A percentile compares a stretch with the other conserved stretches of the same genome.
These are phyloP conservation scores for Geotrupes spiniger DNA, from an alignment of 2,888 invertebrate genomes.

Conservation along the genomic window DNA sequence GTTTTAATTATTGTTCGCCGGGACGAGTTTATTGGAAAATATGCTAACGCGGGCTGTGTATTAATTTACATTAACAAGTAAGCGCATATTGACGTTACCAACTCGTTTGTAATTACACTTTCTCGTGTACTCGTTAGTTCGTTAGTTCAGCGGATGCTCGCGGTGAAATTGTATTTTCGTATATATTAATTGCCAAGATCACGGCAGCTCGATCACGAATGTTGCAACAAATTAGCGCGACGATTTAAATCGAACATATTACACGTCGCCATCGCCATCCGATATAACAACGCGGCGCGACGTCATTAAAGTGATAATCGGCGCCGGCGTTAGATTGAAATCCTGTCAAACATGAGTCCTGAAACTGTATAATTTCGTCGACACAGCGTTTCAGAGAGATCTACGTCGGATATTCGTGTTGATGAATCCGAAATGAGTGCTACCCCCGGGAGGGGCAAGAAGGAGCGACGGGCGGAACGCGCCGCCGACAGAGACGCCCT, in stretches of 20 bases:
- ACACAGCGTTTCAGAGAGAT: constrained; percentile 28
- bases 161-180: no score
- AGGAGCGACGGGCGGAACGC: constrained; percentile 14
- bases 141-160: no score
- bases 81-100: no score
- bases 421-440: constrained; percentile 26
- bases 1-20: no score
- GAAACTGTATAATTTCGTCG: constrained; percentile 29
- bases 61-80: no score
- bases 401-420: constrained; percentile 27
- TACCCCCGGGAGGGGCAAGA: constrained; percentile 20
- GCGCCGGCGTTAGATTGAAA: constrained; percentile 21
- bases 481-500: constrained; percentile 17
- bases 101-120: no score
- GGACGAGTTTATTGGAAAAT: no score
- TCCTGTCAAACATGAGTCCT: constrained; percentile 19
- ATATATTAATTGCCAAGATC: no score
- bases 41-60: no score
- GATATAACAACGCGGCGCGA: constrained; percentile 19
- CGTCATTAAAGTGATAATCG: constrained; percentile 29
- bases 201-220: no score
- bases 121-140: no score
- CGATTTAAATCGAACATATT: constrained; percentile 1
- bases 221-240: no score
- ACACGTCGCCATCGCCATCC: constrained; percentile 5